phyloP scores from a whole-genome alignment of 2,888 invertebrate species.

The Lingula anatina region DNA sequence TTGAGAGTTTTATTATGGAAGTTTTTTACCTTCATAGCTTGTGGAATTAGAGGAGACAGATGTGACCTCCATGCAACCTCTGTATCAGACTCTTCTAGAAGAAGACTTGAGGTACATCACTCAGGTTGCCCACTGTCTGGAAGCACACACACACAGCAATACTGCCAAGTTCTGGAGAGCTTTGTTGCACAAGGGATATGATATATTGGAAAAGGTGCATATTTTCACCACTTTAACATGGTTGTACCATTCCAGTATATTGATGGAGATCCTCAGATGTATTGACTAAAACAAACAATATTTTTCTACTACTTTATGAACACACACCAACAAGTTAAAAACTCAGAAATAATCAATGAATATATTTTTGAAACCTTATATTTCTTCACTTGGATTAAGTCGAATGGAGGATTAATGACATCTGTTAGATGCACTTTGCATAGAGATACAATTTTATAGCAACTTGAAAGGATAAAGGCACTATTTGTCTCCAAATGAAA shows the following conservation, averaged over 20 bases:
- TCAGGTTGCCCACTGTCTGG: constrained; percentile 55
- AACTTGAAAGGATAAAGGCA: too few relatives aligned
- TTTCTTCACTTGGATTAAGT: too few relatives aligned
- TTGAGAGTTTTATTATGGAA: too few relatives aligned
- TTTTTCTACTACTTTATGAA: constrained; percentile 76
- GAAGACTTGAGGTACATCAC: constrained; percentile 34
- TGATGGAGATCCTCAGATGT: too few relatives aligned
- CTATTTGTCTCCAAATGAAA: too few relatives aligned
- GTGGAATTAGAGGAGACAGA: constrained; percentile 57
- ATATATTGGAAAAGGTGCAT: constrained; percentile 73
- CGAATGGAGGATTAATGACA: too few relatives aligned
- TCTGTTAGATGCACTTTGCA: too few relatives aligned
- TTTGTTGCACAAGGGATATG: constrained; percentile 72
- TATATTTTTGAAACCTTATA: too few relatives aligned
- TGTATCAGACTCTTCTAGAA: constrained; percentile 61
- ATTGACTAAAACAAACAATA: constrained; percentile 64
- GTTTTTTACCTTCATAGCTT: constrained; percentile 26
- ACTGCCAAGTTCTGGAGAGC: constrained; percentile 76
- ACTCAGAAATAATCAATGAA: too few relatives aligned
- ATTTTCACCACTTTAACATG: too few relatives aligned
- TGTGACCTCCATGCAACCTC: constrained; percentile 58
- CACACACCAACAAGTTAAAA: constrained; percentile 28
- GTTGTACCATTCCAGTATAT: too few relatives aligned
- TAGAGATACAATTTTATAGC: too few relatives aligned
- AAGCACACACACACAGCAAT: constrained; percentile 49